Base-by-base conservation (phyloP, 1,140 invertebrate genomes). In the Drosophila ananassae region DNA sequence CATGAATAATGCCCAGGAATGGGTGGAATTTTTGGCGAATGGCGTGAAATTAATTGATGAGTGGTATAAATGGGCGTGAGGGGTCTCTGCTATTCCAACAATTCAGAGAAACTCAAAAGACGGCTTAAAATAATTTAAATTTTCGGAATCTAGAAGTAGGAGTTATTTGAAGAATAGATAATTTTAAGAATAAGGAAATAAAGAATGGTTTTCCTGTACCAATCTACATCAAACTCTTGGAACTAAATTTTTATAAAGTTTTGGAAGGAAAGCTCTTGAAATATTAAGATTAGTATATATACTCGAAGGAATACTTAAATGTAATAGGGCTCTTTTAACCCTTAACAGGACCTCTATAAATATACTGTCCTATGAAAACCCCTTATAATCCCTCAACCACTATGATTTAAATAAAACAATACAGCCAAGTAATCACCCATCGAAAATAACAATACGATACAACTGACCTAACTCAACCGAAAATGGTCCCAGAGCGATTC, bases 11-110 rank as follows among this genome's bases (percentile, higher is more conserved):
- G 58, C 57, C 39, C 24, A 17, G 41, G 12, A 59, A 55, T 47
- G 68, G 46, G 60, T n/a, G 51, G 39, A 79, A 73, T 68, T 64
- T 77, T 52, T 44, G 66, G 61, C 63, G 57, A 67, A 59, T 47
- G 73, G 54, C 69, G 58, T 79, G 37, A 72, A 73, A 77, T 84
- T 83, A 83, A 84, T 84, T 83, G 79, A 71, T 51, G 62, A 62
- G 34, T 59, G 57, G 13, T 34, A 52, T 44, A 64, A 52, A 52
- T 13, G 34, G 63, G 34, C 63, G 46, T 64, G 63, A 41, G 7
- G 3, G 22, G 12, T 30, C 21, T 9, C 17, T 10, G 5, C 64
- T 17, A 61, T 53, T 47, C 60, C 21, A 52, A 52, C 47, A 52
- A 52, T 52, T 17, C 21, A 7, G 21, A 2, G 7, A 21, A 22